Percentiles rank a stretch among this genome's conserved stretches.
Conservation (phyloP, 2,888 invertebrate species). For the Balanococcus diminutus region DNA sequence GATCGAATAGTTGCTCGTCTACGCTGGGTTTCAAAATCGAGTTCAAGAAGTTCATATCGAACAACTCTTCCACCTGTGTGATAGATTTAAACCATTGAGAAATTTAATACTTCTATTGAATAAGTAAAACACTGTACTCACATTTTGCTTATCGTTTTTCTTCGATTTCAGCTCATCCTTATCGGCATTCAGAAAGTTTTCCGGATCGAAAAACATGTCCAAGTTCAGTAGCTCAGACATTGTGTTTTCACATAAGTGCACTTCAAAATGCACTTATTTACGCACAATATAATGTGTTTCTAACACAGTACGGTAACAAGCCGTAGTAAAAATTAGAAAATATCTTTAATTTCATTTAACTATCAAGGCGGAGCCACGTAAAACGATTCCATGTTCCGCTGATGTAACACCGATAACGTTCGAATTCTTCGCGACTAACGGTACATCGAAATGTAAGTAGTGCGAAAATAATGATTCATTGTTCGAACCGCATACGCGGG, state of each 20-base stretch:
- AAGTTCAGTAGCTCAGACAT: constrained; percentile 42
- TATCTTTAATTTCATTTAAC: background rate
- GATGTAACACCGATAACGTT: constrained; percentile 22
- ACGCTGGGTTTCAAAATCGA: background rate
- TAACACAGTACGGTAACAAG: background rate
- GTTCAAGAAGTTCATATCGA: constrained; percentile 14
- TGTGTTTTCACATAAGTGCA: background rate
- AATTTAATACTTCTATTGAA: background rate
- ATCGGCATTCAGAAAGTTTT: constrained; percentile 34
- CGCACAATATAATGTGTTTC: background rate
- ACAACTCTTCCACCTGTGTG: constrained; percentile 2
- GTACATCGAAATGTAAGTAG: background rate
- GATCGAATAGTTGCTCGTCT: constrained; percentile 11
- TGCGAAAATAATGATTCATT: background rate
- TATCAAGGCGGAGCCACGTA: constrained; percentile 26
- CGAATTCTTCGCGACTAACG: constrained; percentile 15
- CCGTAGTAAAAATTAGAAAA: background rate
- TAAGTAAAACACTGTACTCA: background rate
- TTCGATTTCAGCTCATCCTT: constrained; percentile 16
- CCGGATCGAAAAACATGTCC: constrained; percentile 36
- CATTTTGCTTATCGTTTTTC: constrained; percentile 18
- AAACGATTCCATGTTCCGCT: constrained; percentile 14
- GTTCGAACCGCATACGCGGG: background rate
- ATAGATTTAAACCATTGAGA: background rate
- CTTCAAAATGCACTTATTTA: background rate